A percentile compares a stretch with the other conserved stretches of the same genome.
Evolutionary conservation across 2,113 vertebrate genomes (phyloP).

Genomic region (Hippocampus mohnikei): DNA sequence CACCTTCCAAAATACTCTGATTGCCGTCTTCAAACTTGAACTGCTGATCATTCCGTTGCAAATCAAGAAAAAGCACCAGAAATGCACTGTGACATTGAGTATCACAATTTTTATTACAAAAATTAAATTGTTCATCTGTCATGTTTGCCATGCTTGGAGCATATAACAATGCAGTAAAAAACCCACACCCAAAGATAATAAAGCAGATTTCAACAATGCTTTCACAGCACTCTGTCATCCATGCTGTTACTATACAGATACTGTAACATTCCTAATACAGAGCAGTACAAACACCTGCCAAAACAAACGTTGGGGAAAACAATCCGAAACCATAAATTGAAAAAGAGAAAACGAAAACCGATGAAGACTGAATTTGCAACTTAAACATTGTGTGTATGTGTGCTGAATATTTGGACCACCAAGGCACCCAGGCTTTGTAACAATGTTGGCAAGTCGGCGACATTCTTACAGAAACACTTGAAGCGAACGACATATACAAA

Average conservation of each 20-base stretch:
- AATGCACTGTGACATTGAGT: constrained; percentile 58
- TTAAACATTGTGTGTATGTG: constrained; percentile 42
- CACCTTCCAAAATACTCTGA: neutral
- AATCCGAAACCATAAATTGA: constrained; percentile 53
- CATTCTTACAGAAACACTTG: constrained; percentile 73
- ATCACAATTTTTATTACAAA: constrained; percentile 82
- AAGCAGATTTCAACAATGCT: constrained; percentile 71
- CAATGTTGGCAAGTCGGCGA: constrained; percentile 78
- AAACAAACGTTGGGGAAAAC: constrained; percentile 63
- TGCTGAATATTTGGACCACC: constrained; percentile 73
- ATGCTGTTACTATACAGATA: constrained; percentile 78
- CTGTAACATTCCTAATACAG: constrained; percentile 76
- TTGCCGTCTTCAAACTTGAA: neutral
- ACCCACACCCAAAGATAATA: constrained; percentile 75
- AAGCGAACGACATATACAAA: constrained; percentile 65
- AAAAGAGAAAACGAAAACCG: constrained; percentile 44
- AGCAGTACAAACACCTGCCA: constrained; percentile 75
- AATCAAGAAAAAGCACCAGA: constrained; percentile 27
- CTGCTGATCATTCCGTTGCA: neutral
- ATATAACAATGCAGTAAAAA: constrained; percentile 83
- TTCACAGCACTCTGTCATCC: constrained; percentile 73
- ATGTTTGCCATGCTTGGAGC: constrained; percentile 79
- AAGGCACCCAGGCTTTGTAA: constrained; percentile 83
- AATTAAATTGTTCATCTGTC: constrained; percentile 79
- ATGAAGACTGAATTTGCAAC: constrained; percentile 64